These are phyloP conservation scores for Neoascia interrupta DNA, from an alignment of 2,888 invertebrate species.

Conservation along the genomic window DNA sequence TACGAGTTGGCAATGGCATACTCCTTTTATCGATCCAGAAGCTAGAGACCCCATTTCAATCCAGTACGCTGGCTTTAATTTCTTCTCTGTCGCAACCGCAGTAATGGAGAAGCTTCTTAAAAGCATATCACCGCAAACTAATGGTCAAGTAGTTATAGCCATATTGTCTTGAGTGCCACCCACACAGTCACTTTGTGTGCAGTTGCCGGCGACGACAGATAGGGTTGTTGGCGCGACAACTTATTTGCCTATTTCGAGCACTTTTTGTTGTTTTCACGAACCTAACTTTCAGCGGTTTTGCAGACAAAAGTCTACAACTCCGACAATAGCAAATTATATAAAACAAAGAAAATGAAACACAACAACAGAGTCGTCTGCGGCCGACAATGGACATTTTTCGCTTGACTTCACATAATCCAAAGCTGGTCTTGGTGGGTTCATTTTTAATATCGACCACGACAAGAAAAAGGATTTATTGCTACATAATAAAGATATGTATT, in stretches of 20 bases:
- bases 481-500: not conserved
- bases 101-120: slow-evolving; percentile 16
- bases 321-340: no score
- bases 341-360: slow-evolving; percentile 20
- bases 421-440: slow-evolving; percentile 17
- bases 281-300: no score
- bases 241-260: no score
- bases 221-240: no score
- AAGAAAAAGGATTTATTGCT: slow-evolving; percentile 31
- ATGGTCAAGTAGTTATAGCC: slow-evolving; percentile 8
- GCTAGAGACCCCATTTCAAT: no score
- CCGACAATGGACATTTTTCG: slow-evolving; percentile 9
- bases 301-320: slow-evolving; percentile 42
- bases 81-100: not conserved
- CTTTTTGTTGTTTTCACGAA: no score
- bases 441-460: slow-evolving; percentile 4
- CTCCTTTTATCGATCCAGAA: no score
- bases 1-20: no score
- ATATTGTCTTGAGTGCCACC: not conserved
- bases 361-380: no score
- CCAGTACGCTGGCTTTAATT: no score
- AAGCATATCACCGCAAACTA: slow-evolving; percentile 28
- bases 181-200: no score
- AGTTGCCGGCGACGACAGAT: no score
- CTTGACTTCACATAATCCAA: slow-evolving; percentile 47